These are phyloP conservation scores for Amiota mariae DNA, from an alignment of 2,888 invertebrate species.

Conservation along the genomic window DNA sequence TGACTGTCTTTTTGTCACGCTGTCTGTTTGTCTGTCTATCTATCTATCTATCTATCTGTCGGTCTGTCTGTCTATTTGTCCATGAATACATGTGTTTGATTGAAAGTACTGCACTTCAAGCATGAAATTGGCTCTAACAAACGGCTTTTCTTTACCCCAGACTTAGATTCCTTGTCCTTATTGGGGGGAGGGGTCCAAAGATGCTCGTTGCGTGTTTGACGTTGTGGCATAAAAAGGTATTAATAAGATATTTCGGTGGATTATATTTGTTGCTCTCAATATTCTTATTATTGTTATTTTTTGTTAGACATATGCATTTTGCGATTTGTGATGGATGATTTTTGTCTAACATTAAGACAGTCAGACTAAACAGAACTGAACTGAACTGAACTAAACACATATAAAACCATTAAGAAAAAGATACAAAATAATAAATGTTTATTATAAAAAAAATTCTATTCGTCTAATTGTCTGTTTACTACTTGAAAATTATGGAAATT, in stretches of 20 bases:
- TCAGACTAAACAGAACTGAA: not conserved
- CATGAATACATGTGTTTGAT: slow-evolving; percentile 45
- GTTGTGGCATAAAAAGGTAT: slow-evolving; percentile 43
- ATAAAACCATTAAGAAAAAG: no score
- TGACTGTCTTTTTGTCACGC: not conserved
- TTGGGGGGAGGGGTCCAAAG: not conserved
- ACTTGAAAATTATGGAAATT: no score
- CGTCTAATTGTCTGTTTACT: no score
- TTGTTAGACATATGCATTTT: not conserved
- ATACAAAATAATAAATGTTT: no score
- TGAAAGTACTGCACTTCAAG: slow-evolving; percentile 59
- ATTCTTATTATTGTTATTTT: not conserved
- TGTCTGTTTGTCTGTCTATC: slow-evolving; percentile 7
- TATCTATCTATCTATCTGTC: no score
- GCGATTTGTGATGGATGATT: slow-evolving; percentile 20
- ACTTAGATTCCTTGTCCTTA: slow-evolving; percentile 48
- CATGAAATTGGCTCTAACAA: slow-evolving; percentile 66
- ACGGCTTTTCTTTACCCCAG: slow-evolving; percentile 64
- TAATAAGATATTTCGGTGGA: slow-evolving; percentile 50
- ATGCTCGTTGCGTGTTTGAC: slow-evolving; percentile 2
- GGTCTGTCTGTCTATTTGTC: slow-evolving; percentile 4
- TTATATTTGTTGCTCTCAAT: slow-evolving; percentile 33
- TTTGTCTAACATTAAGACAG: not conserved
- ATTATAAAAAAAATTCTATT: no score
- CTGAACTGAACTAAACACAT: not conserved